Conservation (phyloP, 2,797 vertebrate genomes). For the Orientallactaga sibirica region DNA sequence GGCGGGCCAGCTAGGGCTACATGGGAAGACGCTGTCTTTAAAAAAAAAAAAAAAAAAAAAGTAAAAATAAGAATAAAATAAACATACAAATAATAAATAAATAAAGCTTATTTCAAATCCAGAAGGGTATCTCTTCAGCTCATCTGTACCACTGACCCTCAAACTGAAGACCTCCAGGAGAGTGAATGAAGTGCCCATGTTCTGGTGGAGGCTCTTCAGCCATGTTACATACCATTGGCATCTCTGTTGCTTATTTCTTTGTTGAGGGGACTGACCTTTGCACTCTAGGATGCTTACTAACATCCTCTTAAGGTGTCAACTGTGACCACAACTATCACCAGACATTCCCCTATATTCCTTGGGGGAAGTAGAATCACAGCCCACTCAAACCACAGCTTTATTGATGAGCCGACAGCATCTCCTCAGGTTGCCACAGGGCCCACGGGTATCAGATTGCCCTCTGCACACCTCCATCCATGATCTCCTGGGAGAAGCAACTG, state of each 20-base stretch:
- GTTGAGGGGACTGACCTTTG: background rate
- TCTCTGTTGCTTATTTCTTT: background rate
- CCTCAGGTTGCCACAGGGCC: background rate
- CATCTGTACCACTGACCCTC: background rate
- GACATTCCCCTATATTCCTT: background rate
- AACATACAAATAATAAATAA: no score
- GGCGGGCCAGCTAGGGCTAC: background rate
- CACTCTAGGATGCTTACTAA: background rate
- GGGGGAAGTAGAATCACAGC: no score
- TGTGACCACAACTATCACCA: background rate
- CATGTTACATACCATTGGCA: no score
- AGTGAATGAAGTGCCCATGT: background rate
- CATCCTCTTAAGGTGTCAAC: background rate
- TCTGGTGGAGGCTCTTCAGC: background rate
- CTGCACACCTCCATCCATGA: background rate
- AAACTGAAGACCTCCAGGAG: background rate
- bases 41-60: background rate
- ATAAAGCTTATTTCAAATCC: background rate
- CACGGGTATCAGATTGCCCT: background rate
- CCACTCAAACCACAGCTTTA: background rate
- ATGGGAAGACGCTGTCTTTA: background rate
- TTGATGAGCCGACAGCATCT: background rate
- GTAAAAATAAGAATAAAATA: no score
- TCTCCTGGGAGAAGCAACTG: background rate
- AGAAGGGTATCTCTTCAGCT: background rate